These are phyloP conservation scores for Blastobasis adustella DNA, from an alignment of 2,888 invertebrate species.

Conservation along the genomic window DNA sequence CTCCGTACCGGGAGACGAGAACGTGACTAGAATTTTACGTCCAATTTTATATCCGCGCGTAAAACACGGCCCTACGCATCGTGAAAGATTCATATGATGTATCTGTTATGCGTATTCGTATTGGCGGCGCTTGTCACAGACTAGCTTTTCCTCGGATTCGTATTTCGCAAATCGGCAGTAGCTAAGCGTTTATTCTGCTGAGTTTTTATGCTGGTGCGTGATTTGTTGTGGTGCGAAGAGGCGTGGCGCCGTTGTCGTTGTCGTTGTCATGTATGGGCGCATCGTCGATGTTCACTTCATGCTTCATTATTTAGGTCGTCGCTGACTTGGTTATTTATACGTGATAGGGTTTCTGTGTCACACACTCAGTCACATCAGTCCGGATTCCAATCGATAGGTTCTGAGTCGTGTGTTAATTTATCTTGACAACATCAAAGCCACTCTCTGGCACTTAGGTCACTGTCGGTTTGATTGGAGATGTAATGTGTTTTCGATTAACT, in stretches of 20 bases:
- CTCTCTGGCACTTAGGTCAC: no score
- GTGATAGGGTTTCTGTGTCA: slow-evolving; percentile 12
- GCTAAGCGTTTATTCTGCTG: not conserved
- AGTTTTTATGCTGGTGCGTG: not conserved
- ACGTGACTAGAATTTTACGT: slow-evolving; percentile 62
- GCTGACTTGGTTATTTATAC: slow-evolving; percentile 32
- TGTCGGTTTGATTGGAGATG: no score
- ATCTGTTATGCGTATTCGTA: slow-evolving; percentile 27
- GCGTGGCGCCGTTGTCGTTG: slow-evolving; percentile 9
- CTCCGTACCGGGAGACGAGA: slow-evolving; percentile 38
- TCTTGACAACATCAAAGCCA: no score
- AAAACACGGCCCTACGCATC: slow-evolving; percentile 41
- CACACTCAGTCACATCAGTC: not conserved
- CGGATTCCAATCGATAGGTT: no score
- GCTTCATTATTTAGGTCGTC: slow-evolving; percentile 42
- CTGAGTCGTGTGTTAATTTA: no score
- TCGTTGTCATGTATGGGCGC: slow-evolving; percentile 5
- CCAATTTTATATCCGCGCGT: slow-evolving; percentile 55
- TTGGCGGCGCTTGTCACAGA: slow-evolving; percentile 11
- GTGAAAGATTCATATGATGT: slow-evolving; percentile 58
- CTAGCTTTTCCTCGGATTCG: no score
- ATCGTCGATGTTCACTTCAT: slow-evolving; percentile 34
- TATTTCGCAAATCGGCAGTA: not conserved
- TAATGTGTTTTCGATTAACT: no score
- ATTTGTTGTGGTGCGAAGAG: slow-evolving; percentile 8